These are phyloP conservation scores for Myxocyprinus asiaticus DNA, from an alignment of 2,113 vertebrate genomes.

Conservation along the genomic window DNA sequence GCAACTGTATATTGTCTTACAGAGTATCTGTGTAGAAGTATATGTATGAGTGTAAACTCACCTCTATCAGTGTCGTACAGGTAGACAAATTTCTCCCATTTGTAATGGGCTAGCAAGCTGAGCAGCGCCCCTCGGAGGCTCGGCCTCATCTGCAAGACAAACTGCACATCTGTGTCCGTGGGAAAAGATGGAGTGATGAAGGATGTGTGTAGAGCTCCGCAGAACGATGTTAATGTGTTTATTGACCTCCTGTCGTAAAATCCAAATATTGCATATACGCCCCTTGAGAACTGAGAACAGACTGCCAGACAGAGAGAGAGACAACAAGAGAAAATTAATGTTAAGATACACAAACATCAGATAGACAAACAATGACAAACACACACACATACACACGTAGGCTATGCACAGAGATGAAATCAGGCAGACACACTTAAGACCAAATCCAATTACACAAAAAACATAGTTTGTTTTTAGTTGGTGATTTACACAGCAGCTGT, in stretches of 20 bases:
- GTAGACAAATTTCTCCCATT: conserved; percentile 97
- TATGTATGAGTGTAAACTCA: conserved; percentile 67
- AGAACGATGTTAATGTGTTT: conserved; percentile 97
- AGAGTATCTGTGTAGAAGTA: neutral
- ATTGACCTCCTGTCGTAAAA: conserved; percentile 99
- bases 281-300: conserved; percentile 98
- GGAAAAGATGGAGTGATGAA: conserved; percentile 97
- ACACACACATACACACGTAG: neutral
- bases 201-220: conserved; percentile 95
- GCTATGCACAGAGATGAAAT: too few relatives aligned
- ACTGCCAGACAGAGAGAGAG: conserved; percentile 72
- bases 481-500: too few relatives aligned
- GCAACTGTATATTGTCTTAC: neutral
- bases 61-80: conserved; percentile 97
- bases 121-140: conserved; percentile 86
- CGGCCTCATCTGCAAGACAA: conserved; percentile 97
- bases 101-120: conserved; percentile 89
- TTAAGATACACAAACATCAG: neutral
- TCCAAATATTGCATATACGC: conserved; percentile 97
- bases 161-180: conserved; percentile 93
- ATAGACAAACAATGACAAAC: neutral
- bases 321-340: conserved; percentile 23
- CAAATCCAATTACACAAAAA: too few relatives aligned
- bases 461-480: too few relatives aligned
- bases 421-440: neutral